Base-by-base conservation (phyloP, 1,140 invertebrate species). In the Neelides sp. region DNA sequence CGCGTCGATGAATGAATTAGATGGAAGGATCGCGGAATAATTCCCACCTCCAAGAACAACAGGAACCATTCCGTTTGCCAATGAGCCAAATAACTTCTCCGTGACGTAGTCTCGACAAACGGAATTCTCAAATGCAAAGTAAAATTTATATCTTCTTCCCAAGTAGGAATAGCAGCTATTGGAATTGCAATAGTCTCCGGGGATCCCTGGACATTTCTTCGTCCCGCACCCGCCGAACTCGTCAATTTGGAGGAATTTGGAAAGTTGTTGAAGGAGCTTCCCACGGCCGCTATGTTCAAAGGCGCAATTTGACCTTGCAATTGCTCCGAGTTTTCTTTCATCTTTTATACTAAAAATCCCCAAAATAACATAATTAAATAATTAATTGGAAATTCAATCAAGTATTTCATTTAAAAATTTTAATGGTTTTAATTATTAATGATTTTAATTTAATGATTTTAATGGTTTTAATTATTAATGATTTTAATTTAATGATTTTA, bases 221-320 rank as follows among this genome's bases (percentile, higher is more conserved):
- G 26, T 32, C 4, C 66, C 65, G 60, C 76, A 78, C 8, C 51
- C 55, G 12, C 76, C 76, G 55, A 69, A 78, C 26, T 75, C 69
- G 57, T 77, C 73, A 10, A 78, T 70, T 12, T 59, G 43, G 15
- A 78, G 66, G 50, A 67, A 64, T 44, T 70, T 64, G 19, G 62
- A 41, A 3, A 77, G 61, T 53, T 73, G 64, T 40, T 61, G 48
- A 0, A 70, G 71, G 52, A 69, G 74, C 13, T 59, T 36, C 57
- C 72, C 62, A 23, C 76, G 61, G 13, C 64, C 62, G 51, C 69
- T 67, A 0, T 49, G 34, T 0, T 69, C 66, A n/a, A n/a, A n/a
- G 10, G 61, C 50, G 61, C 76, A 78, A 59, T 76, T 71, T 22
- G 69, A 72, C 0, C 74, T 72, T 41, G 75, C 62, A 73, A 72